These are phyloP conservation scores for Atopsyche davidsoni DNA, from an alignment of 1,140 invertebrate species.

Conservation along the genomic window DNA sequence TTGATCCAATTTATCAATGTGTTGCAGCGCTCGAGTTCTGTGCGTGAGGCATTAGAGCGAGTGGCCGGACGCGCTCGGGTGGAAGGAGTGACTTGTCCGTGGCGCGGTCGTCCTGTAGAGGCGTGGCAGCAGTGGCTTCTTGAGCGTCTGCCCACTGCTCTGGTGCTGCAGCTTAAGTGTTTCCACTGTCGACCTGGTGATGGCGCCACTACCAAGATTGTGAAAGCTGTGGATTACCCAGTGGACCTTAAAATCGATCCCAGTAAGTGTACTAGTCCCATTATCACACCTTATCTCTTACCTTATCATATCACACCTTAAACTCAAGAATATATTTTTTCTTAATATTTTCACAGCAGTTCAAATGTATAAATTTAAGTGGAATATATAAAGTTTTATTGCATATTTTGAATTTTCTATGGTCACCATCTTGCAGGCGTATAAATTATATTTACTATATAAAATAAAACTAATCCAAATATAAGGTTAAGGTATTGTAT, in stretches of 20 bases:
- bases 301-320: too few relatives aligned
- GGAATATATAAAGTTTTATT: too few relatives aligned
- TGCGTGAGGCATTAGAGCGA: slow-evolving; percentile 80
- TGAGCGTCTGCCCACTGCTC: slow-evolving; percentile 78
- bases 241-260: slow-evolving; percentile 84
- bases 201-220: slow-evolving; percentile 81
- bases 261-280: slow-evolving; percentile 77
- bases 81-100: slow-evolving; percentile 70
- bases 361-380: too few relatives aligned
- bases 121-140: slow-evolving; percentile 82
- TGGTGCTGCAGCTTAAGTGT: slow-evolving; percentile 82
- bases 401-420: too few relatives aligned
- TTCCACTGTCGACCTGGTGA: slow-evolving; percentile 78
- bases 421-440: too few relatives aligned
- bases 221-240: slow-evolving; percentile 83
- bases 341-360: too few relatives aligned
- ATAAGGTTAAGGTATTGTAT: too few relatives aligned
- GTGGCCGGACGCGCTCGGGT: slow-evolving; percentile 76
- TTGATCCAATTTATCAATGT: too few relatives aligned
- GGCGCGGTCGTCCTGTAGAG: slow-evolving; percentile 46
- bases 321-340: too few relatives aligned
- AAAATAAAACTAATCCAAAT: too few relatives aligned
- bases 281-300: too few relatives aligned
- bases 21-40: slow-evolving; percentile 70
- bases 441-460: too few relatives aligned